Percentiles rank a stretch among this genome's conserved stretches.
These are phyloP conservation scores for Diplazon laetatorius DNA, from an alignment of 2,888 invertebrate species.

Conservation along the genomic window DNA sequence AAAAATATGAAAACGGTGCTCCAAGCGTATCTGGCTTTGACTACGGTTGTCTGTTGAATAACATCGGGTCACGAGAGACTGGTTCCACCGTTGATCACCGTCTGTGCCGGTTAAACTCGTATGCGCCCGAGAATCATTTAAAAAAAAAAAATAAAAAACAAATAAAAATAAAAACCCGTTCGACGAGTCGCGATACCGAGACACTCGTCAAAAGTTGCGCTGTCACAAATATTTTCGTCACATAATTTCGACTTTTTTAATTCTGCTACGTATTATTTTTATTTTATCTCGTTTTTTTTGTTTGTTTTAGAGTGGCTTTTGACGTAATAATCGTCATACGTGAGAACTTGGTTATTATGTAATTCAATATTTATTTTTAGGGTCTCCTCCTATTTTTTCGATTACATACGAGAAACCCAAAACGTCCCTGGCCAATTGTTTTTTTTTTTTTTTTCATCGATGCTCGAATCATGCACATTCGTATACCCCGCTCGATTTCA, in stretches of 20 bases:
- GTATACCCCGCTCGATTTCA: conserved; percentile 6
- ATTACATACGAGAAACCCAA: no score
- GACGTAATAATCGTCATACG: no score
- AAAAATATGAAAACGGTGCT: conserved; percentile 46
- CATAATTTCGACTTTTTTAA: background rate
- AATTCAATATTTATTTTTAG: no score
- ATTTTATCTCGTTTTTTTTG: no score
- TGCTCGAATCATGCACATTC: conserved; percentile 9
- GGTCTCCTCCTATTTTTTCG: no score
- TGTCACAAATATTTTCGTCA: background rate
- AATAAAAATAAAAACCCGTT: conserved; percentile 39
- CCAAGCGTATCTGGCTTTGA: background rate
- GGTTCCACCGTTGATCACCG: background rate
- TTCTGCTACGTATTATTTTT: no score
- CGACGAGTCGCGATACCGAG: conserved; percentile 15
- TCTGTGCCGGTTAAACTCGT: background rate
- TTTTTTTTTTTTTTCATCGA: background rate
- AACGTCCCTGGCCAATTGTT: no score
- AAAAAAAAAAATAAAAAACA: no score
- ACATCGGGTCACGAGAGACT: conserved; percentile 4
- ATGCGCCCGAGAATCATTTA: background rate
- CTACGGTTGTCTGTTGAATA: conserved; percentile 20
- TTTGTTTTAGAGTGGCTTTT: no score
- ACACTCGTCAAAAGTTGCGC: background rate
- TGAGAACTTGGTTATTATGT: no score